A percentile compares a stretch with the other conserved stretches of the same genome.
phyloP scores from a whole-genome alignment of 2,888 invertebrate species.

The Meta bourneti region DNA sequence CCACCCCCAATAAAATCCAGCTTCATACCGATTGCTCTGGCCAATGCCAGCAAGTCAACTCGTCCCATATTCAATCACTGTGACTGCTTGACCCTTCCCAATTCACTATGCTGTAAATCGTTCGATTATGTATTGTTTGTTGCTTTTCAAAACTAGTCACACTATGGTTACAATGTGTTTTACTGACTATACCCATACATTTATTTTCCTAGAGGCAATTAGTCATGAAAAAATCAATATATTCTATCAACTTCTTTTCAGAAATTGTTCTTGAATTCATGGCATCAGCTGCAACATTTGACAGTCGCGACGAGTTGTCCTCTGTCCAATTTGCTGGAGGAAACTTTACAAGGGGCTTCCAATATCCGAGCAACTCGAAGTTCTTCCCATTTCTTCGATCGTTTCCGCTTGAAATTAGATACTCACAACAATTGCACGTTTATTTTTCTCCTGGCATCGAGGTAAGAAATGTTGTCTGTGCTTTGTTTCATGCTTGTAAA shows the following conservation, averaged over 20 bases:
- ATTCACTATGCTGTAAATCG: too few species aligned
- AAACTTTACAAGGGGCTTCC: constrained; percentile 40
- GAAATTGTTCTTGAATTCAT: constrained; percentile 53
- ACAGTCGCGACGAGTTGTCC: constrained; percentile 65
- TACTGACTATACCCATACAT: too few species aligned
- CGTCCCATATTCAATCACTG: too few species aligned
- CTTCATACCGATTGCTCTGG: too few species aligned
- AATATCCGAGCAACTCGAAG: constrained; percentile 47
- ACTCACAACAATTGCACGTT: constrained; percentile 62
- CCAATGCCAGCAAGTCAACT: too few species aligned
- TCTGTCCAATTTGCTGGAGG: constrained; percentile 48
- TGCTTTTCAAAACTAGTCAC: too few species aligned
- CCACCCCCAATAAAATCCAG: too few species aligned
- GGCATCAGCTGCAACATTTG: constrained; percentile 60
- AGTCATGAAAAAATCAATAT: too few species aligned
- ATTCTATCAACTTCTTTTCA: constrained; percentile 9
- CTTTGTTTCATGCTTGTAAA: neutral
- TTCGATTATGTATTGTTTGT: too few species aligned
- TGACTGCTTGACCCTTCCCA: too few species aligned
- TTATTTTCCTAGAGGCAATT: too few species aligned
- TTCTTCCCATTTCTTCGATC: constrained; percentile 23
- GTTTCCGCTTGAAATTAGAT: constrained; percentile 57
- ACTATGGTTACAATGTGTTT: too few species aligned
- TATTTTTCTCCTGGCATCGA: constrained; percentile 50
- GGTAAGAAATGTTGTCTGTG: neutral